phyloP scores from a whole-genome alignment of 2,113 vertebrate genomes.

The Chaetops frenatus region DNA sequence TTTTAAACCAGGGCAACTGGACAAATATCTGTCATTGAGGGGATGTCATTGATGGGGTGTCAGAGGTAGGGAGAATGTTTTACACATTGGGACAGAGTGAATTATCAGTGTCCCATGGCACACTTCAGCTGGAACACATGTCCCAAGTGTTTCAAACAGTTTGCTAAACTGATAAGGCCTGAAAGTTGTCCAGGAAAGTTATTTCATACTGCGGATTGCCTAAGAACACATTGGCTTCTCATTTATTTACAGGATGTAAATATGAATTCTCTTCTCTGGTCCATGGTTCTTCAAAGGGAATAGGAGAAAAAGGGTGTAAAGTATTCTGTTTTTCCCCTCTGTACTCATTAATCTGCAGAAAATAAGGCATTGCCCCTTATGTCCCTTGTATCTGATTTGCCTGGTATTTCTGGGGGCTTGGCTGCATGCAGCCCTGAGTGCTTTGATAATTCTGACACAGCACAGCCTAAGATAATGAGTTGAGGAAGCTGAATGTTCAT shows the following conservation, averaged over 20 bases:
- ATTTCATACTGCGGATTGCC: background rate
- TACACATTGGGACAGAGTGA: background rate
- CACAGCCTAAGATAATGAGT: background rate
- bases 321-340: background rate
- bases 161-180: conserved; percentile 43
- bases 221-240: background rate
- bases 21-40: conserved; percentile 1
- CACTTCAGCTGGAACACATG: background rate
- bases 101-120: background rate
- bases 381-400: background rate
- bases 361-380: background rate
- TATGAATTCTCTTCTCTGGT: background rate
- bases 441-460: background rate
- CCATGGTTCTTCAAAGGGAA: background rate
- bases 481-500: background rate
- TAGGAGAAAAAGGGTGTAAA: background rate
- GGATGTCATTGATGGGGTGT: background rate
- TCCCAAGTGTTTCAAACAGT: background rate
- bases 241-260: background rate
- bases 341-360: background rate
- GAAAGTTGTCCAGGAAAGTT: background rate
- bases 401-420: background rate
- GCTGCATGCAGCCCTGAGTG: background rate
- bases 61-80: background rate
- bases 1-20: background rate